Conservation (phyloP, 2,797 vertebrate species). For the Hoplostethus mediterraneus region DNA sequence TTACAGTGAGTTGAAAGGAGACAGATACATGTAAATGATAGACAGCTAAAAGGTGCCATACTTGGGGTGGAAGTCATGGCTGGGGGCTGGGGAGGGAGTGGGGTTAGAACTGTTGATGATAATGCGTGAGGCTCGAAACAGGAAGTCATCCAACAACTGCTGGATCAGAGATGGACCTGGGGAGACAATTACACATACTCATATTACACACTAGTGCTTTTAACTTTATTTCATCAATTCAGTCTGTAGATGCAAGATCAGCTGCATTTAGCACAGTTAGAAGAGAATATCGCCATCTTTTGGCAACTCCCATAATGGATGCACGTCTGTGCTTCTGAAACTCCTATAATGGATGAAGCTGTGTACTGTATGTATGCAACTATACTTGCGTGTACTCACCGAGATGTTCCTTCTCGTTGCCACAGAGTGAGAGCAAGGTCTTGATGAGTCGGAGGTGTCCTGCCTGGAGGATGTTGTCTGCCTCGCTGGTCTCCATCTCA, state of each 20-base stretch:
- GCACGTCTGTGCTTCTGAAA: background rate
- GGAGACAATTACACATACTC: constrained; percentile 17
- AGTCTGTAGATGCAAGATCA: background rate
- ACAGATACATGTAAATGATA: background rate
- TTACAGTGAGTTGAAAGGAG: background rate
- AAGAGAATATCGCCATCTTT: too few species aligned
- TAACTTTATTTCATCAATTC: background rate
- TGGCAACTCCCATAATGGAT: too few species aligned
- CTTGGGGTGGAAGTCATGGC: constrained; percentile 99
- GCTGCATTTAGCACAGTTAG: too few species aligned
- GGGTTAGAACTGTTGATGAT: constrained; percentile 97
- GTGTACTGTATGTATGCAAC: background rate
- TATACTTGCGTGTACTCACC: constrained; percentile 80
- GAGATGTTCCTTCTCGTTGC: constrained; percentile 96
- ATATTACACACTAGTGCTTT: background rate
- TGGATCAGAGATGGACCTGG: constrained; percentile 97
- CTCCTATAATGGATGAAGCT: background rate
- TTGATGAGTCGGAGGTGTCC: constrained; percentile 98
- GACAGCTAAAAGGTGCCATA: constrained; percentile 67
- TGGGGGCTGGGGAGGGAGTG: constrained; percentile 90
- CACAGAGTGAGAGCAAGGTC: constrained; percentile 96
- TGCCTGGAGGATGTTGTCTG: constrained; percentile 96
- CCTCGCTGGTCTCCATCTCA: constrained; percentile 97
- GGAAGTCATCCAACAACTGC: constrained; percentile 97
- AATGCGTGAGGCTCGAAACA: constrained; percentile 98